phyloP scores from a whole-genome alignment of 2,888 invertebrate species.

The Hemistola chrysoprasaria region DNA sequence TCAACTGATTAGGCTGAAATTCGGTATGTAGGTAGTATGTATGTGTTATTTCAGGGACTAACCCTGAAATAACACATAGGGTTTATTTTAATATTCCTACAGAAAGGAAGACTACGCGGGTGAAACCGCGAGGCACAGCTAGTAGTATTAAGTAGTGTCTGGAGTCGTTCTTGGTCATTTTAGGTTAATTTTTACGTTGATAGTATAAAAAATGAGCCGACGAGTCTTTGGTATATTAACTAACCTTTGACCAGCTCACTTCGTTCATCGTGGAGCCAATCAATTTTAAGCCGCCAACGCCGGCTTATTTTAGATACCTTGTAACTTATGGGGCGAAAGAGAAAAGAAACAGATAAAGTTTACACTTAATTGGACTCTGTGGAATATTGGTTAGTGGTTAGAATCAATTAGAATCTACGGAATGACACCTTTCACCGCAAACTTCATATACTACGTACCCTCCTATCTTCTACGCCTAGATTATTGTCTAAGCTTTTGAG shows the following conservation, averaged over 20 bases:
- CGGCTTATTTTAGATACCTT: constrained; percentile 40
- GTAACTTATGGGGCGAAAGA: constrained; percentile 48
- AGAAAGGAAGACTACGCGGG: too few relatives aligned
- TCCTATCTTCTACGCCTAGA: too few relatives aligned
- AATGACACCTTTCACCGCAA: constrained; percentile 53
- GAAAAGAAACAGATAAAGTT: constrained; percentile 55
- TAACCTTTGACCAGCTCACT: constrained; percentile 31
- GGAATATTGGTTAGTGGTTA: constrained; percentile 36
- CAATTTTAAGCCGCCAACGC: constrained; percentile 41
- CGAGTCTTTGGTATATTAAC: constrained; percentile 16
- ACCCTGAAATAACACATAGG: too few relatives aligned
- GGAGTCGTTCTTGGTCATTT: constrained; percentile 22
- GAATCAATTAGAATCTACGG: constrained; percentile 33
- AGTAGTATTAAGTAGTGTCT: too few relatives aligned
- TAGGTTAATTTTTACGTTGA: constrained; percentile 21
- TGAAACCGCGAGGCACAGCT: too few relatives aligned
- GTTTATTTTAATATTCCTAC: too few relatives aligned
- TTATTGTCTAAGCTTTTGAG: too few relatives aligned
- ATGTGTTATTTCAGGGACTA: too few relatives aligned
- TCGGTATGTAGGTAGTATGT: too few relatives aligned
- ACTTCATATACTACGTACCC: too few relatives aligned
- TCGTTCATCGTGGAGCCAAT: constrained; percentile 34
- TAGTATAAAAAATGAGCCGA: constrained; percentile 22
- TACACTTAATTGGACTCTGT: constrained; percentile 43
- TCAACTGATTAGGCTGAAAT: too few relatives aligned